A percentile compares a stretch with the other conserved stretches of the same genome.
Conservation (phyloP, 2,113 vertebrate genomes). For the Tragelaphus buxtoni region DNA sequence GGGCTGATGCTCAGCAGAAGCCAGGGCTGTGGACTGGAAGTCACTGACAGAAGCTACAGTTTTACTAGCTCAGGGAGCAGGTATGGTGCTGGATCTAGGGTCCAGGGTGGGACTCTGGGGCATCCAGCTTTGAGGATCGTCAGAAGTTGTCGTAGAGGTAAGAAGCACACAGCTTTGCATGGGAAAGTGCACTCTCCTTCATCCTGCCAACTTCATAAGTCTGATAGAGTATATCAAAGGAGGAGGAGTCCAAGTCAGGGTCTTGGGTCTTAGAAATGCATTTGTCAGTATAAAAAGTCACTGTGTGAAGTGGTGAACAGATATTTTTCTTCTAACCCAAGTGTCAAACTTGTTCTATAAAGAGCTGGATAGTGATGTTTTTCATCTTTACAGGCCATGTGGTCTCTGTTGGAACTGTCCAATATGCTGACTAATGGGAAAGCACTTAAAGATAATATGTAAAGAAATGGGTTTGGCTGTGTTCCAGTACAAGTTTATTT, state of each 20-base stretch:
- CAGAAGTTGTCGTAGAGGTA: background rate
- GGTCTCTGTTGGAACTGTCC: background rate
- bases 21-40: background rate
- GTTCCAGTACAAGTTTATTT: background rate
- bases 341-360: background rate
- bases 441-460: background rate
- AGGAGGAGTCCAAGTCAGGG: background rate
- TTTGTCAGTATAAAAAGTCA: background rate
- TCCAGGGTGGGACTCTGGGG: background rate
- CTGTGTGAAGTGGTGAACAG: background rate
- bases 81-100: background rate
- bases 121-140: background rate
- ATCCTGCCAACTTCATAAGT: background rate
- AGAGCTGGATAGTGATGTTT: background rate
- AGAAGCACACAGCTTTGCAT: background rate
- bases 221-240: background rate
- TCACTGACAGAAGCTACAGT: background rate
- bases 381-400: background rate
- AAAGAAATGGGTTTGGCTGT: background rate
- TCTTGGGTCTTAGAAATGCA: background rate
- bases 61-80: background rate
- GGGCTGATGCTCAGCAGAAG: background rate
- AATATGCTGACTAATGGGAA: background rate
- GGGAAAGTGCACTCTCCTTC: background rate
- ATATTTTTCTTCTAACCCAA: background rate